These are phyloP conservation scores for Chrosomus eos DNA, from an alignment of 2,797 vertebrate species.

Conservation along the genomic window DNA sequence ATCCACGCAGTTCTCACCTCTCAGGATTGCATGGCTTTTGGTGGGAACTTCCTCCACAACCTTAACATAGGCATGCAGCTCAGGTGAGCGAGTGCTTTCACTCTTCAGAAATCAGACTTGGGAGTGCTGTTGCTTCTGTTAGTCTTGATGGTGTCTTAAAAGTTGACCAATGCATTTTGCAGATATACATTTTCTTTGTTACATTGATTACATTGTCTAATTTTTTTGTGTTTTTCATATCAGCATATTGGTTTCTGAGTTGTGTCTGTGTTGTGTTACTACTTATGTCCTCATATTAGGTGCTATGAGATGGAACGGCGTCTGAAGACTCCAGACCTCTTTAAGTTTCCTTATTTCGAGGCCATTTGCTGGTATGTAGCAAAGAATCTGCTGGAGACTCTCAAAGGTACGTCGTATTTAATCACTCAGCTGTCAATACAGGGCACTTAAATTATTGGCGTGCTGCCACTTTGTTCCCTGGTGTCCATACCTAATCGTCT, in stretches of 20 bases:
- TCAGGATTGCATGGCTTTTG: constrained; percentile 99
- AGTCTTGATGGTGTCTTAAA: too few relatives aligned
- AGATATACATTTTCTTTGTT: not conserved
- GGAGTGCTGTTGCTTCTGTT: not conserved
- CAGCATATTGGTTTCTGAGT: not conserved
- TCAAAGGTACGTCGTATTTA: constrained; percentile 85
- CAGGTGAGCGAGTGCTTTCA: constrained; percentile 78
- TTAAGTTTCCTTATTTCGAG: constrained; percentile 99
- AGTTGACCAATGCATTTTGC: not conserved
- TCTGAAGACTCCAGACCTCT: constrained; percentile 98
- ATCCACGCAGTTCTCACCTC: constrained; percentile 98
- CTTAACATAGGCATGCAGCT: constrained; percentile 99
- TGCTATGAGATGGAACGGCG: constrained; percentile 99
- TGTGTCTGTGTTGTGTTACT: not conserved
- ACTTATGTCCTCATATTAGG: constrained; percentile 72
- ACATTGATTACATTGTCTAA: not conserved
- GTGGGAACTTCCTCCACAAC: constrained; percentile 99
- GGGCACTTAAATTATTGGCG: not conserved
- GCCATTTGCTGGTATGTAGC: constrained; percentile 99
- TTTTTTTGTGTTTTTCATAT: not conserved
- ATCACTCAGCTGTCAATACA: not conserved
- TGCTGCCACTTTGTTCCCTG: not conserved
- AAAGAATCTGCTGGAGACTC: constrained; percentile 95
- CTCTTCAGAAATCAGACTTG: not conserved
- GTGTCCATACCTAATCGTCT: not conserved